Evolutionary conservation across 2,888 invertebrate genomes (phyloP), one percentile per base, ranked within the genome.

Genomic region (Julus scandinavius): DNA sequence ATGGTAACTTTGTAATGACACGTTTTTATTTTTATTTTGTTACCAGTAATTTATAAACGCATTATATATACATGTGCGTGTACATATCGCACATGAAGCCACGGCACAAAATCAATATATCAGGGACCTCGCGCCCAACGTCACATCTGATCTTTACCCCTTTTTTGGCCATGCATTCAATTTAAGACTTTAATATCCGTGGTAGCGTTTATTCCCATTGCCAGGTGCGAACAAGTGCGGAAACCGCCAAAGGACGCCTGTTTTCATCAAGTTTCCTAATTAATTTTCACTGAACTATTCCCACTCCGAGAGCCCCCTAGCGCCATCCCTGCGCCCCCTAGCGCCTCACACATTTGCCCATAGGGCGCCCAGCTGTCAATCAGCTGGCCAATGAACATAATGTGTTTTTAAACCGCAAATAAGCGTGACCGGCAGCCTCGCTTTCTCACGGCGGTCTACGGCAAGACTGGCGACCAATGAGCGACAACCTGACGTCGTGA

Each of bases 311-410:
- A 49, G 49, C 49, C 13, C 49, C 49, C 49, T 49, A 54, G 9
- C 54, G 54, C 4, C 5, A n/a, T 63, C n/a, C 9, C 7, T 11
- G 72, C 72, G 72, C 72, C 72, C 72, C 72, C 72, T 72, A 29
- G 29, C 72, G 29, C 1, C 72, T 4, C 72, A 11, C 72, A 11
- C 20, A n/a, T 72, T 72, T 72, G 72, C 72, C 72, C 72, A 72
- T 72, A 72, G 72, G 72, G 72, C 72, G 17, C 72, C 29, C 72
- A 72, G 72, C 72, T 72, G 72, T 72, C 72, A 72, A 72, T 72
- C 72, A 72, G 72, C 72, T 72, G 72, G 72, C 72, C 72, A 72
- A 72, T 72, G 72, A 72, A 72, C 72, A 72, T 72, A 72, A 72
- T 72, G 72, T 29, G 72, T 7, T 29, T 5, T 11, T 20, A 20